These are phyloP conservation scores for Atrichornis clamosus DNA, from an alignment of 2,113 vertebrate genomes.

Conservation along the genomic window DNA sequence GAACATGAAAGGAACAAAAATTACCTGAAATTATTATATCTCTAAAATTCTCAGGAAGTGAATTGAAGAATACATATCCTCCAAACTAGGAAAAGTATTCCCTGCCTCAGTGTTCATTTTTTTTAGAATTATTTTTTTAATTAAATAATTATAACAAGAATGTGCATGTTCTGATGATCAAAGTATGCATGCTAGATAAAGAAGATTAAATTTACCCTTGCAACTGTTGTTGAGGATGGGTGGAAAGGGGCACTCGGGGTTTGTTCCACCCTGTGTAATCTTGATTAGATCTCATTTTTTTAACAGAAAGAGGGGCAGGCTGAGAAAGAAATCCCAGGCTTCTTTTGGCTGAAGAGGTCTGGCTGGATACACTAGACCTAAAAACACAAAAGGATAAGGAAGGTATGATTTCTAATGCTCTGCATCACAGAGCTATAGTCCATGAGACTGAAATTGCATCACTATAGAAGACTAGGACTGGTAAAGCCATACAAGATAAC, in stretches of 20 bases:
- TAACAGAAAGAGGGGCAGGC: slow-evolving; percentile 87
- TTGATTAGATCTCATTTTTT: slow-evolving; percentile 87
- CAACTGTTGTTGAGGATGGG: slow-evolving; percentile 86
- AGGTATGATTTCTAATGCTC: neutral
- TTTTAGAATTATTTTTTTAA: neutral
- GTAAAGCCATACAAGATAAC: neutral
- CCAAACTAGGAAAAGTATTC: neutral
- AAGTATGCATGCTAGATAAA: neutral
- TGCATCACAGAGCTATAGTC: neutral
- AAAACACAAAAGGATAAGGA: neutral
- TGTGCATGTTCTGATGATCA: neutral
- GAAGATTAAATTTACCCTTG: slow-evolving; percentile 82
- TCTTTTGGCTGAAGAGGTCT: slow-evolving; percentile 84
- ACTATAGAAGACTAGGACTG: neutral
- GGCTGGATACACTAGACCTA: slow-evolving; percentile 80
- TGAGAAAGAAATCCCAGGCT: slow-evolving; percentile 90
- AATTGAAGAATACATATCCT: neutral
- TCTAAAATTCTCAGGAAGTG: neutral
- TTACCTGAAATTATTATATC: neutral
- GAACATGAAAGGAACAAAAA: neutral
- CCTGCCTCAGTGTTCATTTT: neutral
- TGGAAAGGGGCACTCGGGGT: slow-evolving; percentile 80
- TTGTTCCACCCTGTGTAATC: slow-evolving; percentile 98
- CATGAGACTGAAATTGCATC: neutral
- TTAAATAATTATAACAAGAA: neutral